phyloP scores from a whole-genome alignment of 2,113 vertebrate species.

The Macrotis lagotis region DNA sequence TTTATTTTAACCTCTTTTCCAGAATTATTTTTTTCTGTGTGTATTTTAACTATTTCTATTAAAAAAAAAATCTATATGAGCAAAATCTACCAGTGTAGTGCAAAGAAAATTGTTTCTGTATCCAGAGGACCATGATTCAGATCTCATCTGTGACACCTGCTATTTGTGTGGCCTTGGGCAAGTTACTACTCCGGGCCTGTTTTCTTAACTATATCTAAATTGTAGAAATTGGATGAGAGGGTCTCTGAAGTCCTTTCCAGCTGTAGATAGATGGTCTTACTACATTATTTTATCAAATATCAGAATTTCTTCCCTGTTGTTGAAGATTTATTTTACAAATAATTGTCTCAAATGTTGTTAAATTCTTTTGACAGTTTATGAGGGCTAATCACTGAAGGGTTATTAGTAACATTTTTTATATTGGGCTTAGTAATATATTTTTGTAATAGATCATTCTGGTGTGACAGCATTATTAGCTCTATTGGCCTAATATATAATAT shows the following conservation, averaged over 20 bases:
- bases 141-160: too few relatives aligned
- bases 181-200: too few relatives aligned
- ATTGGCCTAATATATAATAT: not conserved
- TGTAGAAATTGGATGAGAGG: not conserved
- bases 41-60: not conserved
- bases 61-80: not conserved
- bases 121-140: too few relatives aligned
- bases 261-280: not conserved
- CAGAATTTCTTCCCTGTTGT: not conserved
- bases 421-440: not conserved
- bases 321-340: not conserved
- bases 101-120: too few relatives aligned
- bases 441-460: not conserved
- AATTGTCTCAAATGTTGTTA: not conserved
- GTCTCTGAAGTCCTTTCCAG: not conserved
- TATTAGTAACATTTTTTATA: not conserved
- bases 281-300: not conserved
- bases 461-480: not conserved
- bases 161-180: too few relatives aligned
- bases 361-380: not conserved
- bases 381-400: not conserved
- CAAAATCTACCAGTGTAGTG: not conserved
- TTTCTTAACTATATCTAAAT: not conserved
- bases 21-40: not conserved
- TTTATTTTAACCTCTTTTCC: conserved; percentile 1